These are phyloP conservation scores for Corythoichthys haematopterus DNA, from an alignment of 2,113 vertebrate genomes.

Conservation along the genomic window DNA sequence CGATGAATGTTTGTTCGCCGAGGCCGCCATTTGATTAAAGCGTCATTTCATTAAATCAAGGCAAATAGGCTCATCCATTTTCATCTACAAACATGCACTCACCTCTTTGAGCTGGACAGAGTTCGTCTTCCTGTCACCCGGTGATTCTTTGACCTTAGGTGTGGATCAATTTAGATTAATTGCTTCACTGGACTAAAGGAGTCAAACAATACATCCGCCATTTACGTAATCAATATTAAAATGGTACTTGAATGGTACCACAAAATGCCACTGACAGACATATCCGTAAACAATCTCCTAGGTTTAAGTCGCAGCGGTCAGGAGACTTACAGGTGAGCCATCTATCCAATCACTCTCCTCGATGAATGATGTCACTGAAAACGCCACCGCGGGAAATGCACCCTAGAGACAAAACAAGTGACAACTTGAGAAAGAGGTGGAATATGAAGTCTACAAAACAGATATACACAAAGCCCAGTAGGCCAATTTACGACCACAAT, in stretches of 20 bases:
- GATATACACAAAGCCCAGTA: constrained; percentile 42
- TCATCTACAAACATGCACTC: constrained; percentile 12
- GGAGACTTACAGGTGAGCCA: constrained; percentile 59
- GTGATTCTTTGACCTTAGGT: neutral
- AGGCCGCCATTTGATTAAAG: constrained; percentile 65
- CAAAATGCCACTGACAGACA: neutral
- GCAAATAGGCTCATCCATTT: constrained; percentile 28
- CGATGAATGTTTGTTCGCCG: constrained; percentile 69
- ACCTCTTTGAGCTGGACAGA: constrained; percentile 1
- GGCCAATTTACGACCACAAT: constrained; percentile 55
- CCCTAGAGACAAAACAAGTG: constrained; percentile 71
- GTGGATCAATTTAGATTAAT: neutral
- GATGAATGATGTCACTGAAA: constrained; percentile 84
- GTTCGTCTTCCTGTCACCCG: constrained; percentile 17
- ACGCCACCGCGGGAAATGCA: constrained; percentile 90
- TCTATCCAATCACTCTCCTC: constrained; percentile 71
- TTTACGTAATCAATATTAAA: neutral
- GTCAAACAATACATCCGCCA: neutral
- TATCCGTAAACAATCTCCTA: neutral
- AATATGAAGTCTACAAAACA: constrained; percentile 42
- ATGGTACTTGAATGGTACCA: neutral
- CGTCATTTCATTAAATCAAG: constrained; percentile 68
- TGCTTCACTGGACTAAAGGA: neutral
- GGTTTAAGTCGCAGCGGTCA: neutral
- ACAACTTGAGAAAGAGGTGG: constrained; percentile 34